These are phyloP conservation scores for Zoanthus solanderi DNA, from an alignment of 92 coral and sea anemone genomes.

Conservation along the genomic window DNA sequence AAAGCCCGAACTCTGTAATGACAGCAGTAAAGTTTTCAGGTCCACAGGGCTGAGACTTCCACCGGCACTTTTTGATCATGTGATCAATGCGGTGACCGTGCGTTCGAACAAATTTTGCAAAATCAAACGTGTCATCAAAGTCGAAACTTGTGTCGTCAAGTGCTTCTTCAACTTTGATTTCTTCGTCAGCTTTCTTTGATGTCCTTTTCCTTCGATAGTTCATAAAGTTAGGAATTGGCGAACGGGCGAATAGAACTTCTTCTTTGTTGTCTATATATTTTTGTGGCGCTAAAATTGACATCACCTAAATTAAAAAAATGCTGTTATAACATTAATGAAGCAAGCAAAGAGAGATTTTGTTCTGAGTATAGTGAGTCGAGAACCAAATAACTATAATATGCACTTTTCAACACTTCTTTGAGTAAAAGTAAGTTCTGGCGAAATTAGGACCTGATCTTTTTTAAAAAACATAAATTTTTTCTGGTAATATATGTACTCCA, in stretches of 20 bases:
- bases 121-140: conserved; percentile 90
- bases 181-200: conserved; percentile 74
- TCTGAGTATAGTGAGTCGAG: too few species aligned
- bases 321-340: background rate
- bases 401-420: too few species aligned
- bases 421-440: too few species aligned
- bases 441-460: too few species aligned
- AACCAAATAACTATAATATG: too few species aligned
- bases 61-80: conserved; percentile 97
- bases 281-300: conserved; percentile 97
- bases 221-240: conserved; percentile 94
- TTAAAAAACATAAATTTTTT: too few species aligned
- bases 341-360: background rate
- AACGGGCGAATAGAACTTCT: conserved; percentile 93
- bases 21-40: conserved; percentile 99
- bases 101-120: conserved; percentile 96
- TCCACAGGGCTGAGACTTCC: conserved; percentile 98
- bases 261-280: conserved; percentile 95
- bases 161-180: conserved; percentile 80
- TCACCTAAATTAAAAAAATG: conserved; percentile 62
- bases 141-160: conserved; percentile 81
- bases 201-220: conserved; percentile 78
- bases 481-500: too few species aligned
- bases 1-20: conserved; percentile 95
- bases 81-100: conserved; percentile 99